phyloP scores from a whole-genome alignment of 2,797 vertebrate species.

The Phyllotis vaccarum region DNA sequence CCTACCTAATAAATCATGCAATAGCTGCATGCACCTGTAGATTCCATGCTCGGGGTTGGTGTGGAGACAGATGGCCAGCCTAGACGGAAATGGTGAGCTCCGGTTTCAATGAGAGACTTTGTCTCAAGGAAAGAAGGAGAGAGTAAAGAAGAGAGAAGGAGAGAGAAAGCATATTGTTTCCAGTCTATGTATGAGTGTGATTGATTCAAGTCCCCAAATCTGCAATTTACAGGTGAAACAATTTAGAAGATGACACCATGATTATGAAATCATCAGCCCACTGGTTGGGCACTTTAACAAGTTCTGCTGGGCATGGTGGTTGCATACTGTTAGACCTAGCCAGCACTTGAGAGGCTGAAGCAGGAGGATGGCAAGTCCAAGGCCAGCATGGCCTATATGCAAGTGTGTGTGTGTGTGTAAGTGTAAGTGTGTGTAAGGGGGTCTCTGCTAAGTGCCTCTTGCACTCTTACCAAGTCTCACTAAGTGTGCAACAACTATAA shows the following conservation, averaged over 20 bases:
- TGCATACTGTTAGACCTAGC: background rate
- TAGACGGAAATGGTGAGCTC: background rate
- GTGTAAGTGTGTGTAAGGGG: background rate
- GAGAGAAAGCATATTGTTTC: background rate
- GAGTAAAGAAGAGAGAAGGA: background rate
- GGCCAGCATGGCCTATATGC: background rate
- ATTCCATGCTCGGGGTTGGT: too few species aligned
- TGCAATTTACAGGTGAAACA: background rate
- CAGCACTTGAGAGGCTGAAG: background rate
- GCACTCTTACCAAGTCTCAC: background rate
- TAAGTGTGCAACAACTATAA: background rate
- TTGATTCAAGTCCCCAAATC: background rate
- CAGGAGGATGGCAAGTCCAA: background rate
- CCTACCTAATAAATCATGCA: background rate
- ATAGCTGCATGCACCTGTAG: background rate
- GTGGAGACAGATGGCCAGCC: background rate
- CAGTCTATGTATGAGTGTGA: background rate
- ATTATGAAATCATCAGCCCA: background rate
- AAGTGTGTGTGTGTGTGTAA: too few species aligned
- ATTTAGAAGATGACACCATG: too few species aligned
- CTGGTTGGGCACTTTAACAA: background rate
- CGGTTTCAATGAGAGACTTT: background rate
- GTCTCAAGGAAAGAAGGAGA: background rate
- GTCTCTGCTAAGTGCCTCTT: background rate
- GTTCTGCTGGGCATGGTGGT: background rate